A percentile compares a stretch with the other conserved stretches of the same genome.
Conservation (phyloP, 2,797 vertebrate species). For the Petrocephalus sullivani region DNA sequence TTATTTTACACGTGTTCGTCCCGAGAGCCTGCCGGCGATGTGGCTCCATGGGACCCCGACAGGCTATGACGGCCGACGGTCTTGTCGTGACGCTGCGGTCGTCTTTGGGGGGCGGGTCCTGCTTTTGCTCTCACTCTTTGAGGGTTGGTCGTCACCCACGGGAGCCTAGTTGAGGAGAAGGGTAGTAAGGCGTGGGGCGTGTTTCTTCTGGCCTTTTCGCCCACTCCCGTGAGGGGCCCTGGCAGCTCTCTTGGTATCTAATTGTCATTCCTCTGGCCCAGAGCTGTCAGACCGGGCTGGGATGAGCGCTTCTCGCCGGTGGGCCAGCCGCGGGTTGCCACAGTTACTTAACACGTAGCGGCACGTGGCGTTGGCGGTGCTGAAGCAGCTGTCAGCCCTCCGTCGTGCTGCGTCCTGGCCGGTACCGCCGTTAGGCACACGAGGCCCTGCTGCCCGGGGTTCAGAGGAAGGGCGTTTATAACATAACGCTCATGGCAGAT, state of each 20-base stretch:
- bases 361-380: neutral
- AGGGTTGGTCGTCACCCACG: neutral
- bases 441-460: constrained; percentile 31
- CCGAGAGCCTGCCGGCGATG: constrained; percentile 42
- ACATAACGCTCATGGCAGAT: constrained; percentile 42
- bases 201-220: neutral
- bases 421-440: constrained; percentile 30
- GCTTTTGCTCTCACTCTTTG: neutral
- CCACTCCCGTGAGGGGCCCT: constrained; percentile 18
- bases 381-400: neutral
- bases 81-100: constrained; percentile 18
- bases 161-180: neutral
- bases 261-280: constrained; percentile 23
- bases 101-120: neutral
- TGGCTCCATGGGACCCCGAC: constrained; percentile 36
- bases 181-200: neutral
- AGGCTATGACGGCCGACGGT: neutral
- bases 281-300: neutral
- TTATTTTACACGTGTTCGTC: constrained; percentile 42
- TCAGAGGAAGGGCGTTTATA: constrained; percentile 47
- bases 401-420: neutral
- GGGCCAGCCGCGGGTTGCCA: neutral
- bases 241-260: constrained; percentile 15
- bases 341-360: neutral
- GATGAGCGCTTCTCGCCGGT: neutral